A percentile compares a stretch with the other conserved stretches of the same genome.
phyloP scores from a whole-genome alignment of 2,797 vertebrate genomes.

The Eleutherodactylus coqui region DNA sequence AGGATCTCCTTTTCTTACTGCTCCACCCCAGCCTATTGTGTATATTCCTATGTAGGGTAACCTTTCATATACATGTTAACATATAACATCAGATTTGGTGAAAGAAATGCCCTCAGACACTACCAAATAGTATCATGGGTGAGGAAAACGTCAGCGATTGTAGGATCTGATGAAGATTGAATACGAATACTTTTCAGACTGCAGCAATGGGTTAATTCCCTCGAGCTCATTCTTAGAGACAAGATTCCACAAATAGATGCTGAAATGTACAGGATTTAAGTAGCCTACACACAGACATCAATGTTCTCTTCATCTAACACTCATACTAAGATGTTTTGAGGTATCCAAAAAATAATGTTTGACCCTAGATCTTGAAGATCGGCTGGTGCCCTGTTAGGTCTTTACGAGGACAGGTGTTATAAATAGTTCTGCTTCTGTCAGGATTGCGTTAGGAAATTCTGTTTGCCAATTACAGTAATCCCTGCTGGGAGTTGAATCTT shows the following conservation, averaged over 20 bases:
- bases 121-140: not conserved
- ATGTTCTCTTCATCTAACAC: slow-evolving; percentile 55
- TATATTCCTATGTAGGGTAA: not conserved
- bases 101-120: not conserved
- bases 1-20: not conserved
- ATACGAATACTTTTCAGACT: not conserved
- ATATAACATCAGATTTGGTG: not conserved
- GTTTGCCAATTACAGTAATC: slow-evolving; percentile 65
- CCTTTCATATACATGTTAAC: not conserved
- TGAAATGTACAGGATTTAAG: slow-evolving; percentile 48
- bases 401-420: slow-evolving; percentile 61
- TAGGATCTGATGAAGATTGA: not conserved
- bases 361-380: slow-evolving; percentile 59
- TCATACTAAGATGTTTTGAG: slow-evolving; percentile 55
- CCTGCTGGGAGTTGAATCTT: slow-evolving; percentile 65
- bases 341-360: slow-evolving; percentile 48
- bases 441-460: slow-evolving; percentile 62
- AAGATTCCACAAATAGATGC: slow-evolving; percentile 56
- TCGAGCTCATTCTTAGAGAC: slow-evolving; percentile 48
- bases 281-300: slow-evolving; percentile 48
- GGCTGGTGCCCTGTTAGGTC: slow-evolving; percentile 58
- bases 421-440: slow-evolving; percentile 64
- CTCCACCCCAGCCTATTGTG: not conserved
- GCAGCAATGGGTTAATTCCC: slow-evolving; percentile 43
- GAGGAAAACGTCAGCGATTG: not conserved